Base-by-base conservation (phyloP, 2,888 invertebrate genomes). In the Sesia bembeciformis region DNA sequence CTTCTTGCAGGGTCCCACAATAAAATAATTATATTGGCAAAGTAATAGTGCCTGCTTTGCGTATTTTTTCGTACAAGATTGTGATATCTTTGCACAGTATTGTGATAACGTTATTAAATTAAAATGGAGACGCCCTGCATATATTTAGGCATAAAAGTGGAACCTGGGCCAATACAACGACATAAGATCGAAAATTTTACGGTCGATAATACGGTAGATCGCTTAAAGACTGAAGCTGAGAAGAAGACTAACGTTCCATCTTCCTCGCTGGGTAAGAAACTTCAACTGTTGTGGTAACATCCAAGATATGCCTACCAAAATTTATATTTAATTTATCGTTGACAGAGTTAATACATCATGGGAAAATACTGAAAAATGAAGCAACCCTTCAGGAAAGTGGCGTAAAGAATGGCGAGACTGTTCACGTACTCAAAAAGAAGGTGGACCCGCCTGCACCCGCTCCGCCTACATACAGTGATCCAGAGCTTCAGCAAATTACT, bases 331-430 rank as follows among this genome's bases (percentile, higher is more conserved):
- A 38, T 46, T 46, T 49, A 7, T 51, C 5, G 5, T n/a, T 77
- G 78, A 23, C 70, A 95, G 94, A 94, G 76, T 77, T 94, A 5
- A 90, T 94, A 52, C 94, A 94, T 70, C 93, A 93, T 78, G 95
- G 95, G 3, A 91, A 92, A 67, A 89, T 93, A 57, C 78, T 96
- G 54, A 92, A 93, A 65, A 92, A 93, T 65, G 83, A 89, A 40
- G 61, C 64, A 0, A 91, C 92, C 3, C 77, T 95, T 7, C 90
- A 91, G 60, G 91, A 92, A 4, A 92, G 91, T 80, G 94, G 94
- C 4, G 80, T 92, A 3, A 91, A 90, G 62, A 81, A 77, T 63
- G 91, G 91, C 43, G 91, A 90, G 58, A 91, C 90, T 78, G 83
- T 92, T 40, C 91, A 92, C 75, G 90, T 91, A 3, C 77, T 91